Conservation (phyloP, 2,797 vertebrate species). For the Austrolebias charrua region DNA sequence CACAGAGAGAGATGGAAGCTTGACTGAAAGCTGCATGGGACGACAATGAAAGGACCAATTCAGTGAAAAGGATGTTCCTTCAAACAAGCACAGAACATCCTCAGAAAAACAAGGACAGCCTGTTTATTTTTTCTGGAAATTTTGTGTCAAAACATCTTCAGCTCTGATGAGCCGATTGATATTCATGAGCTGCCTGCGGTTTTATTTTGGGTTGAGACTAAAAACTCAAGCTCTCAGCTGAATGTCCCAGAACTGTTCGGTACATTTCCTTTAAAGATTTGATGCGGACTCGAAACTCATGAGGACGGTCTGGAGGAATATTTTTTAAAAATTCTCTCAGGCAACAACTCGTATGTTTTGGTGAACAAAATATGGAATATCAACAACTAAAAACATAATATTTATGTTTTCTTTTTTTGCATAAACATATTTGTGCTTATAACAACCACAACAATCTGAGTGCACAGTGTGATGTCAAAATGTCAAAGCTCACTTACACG, state of each 20-base stretch:
- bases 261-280: constrained; percentile 20
- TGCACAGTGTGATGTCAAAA: background rate
- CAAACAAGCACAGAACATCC: constrained; percentile 51
- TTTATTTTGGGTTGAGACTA: constrained; percentile 28
- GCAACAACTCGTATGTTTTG: background rate
- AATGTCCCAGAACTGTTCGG: constrained; percentile 27
- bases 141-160: constrained; percentile 51
- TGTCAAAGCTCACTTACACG: constrained; percentile 60
- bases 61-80: constrained; percentile 53
- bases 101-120: constrained; percentile 33
- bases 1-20: constrained; percentile 24
- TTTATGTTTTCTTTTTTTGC: too few species aligned
- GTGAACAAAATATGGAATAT: constrained; percentile 12
- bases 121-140: constrained; percentile 42
- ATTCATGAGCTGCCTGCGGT: constrained; percentile 58
- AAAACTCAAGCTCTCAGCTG: constrained; percentile 16
- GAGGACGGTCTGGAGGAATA: constrained; percentile 14
- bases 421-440: background rate
- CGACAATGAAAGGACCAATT: constrained; percentile 49
- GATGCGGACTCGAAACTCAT: constrained; percentile 5
- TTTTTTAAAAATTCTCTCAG: background rate
- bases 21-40: constrained; percentile 45
- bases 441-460: background rate
- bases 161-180: constrained; percentile 49
- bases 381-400: background rate